Base-by-base conservation (phyloP, 2,888 invertebrate species). In the Caenorhabditis sp. region DNA sequence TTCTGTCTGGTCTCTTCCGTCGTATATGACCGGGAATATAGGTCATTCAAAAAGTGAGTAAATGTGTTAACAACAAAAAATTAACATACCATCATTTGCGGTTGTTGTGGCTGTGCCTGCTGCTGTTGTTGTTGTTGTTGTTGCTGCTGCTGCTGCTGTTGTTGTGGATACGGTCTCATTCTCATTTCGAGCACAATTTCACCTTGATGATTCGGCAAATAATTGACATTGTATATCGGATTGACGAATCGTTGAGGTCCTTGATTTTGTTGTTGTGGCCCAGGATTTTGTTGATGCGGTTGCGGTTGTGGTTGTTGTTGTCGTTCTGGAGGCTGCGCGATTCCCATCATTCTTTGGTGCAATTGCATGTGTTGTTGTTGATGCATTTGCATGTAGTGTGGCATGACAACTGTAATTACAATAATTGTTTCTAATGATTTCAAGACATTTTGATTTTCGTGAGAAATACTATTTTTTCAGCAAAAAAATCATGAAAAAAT, bases 151-250 rank as follows among this genome's bases (percentile, higher is more conserved):
- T 36, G 31, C 10, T 58, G n/a, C 19, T 21, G 53, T 37, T 37
- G 36, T 37, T 31, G 36, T 26, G 23, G 37, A 23, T 21, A 58
- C 14, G 58, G 58, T 58, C 58, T 24, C 58, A 58, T 58, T 58
- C 58, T 31, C 58, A 58, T 58, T 37, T 58, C 58, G 1, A 58
- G 19, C 1, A 58, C 58, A 4, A 58, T 58, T 58, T 58, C 58
- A 1, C 58, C 58, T 19, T 31, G 19, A n/a, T 37, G 19, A 58
- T 58, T 58, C 17, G 31, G 58, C 17, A 26, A n/a, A 58, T 58
- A 58, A 26, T 57, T 57, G 3, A 57, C 57, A 26, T 58, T 58
- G 19, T 21, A 55, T 8, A 55, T 14, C 14, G 55, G 55, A 55
- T 23, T 43, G 10, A 14, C 17, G 43, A 43, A 43, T 10, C 43